Base-by-base conservation (phyloP, 2,113 vertebrate species). In the Climacteris rufus region DNA sequence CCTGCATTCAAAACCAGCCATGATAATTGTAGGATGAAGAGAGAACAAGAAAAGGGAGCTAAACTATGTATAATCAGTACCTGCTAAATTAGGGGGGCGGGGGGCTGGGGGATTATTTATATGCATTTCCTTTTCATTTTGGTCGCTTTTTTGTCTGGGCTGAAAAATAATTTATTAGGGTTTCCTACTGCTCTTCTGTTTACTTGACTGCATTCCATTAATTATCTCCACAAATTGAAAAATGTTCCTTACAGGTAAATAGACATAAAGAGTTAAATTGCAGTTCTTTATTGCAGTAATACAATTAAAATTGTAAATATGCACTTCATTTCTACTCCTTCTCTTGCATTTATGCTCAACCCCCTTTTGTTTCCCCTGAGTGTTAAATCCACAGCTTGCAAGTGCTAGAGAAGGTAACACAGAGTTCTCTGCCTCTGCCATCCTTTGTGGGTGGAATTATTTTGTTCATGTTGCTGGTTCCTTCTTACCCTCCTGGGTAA, bases 361-460 rank as follows among this genome's bases (percentile, higher is more conserved):
- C 6, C 72, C 10, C 13, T 16, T 47, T 83, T 7, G 2, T 72
- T 65, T 87, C 4, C 11, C 12, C 19, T 0, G 4, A 14, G 14
- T 50, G 45, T 66, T 59, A 63, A 57, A 82, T 37, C 17, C 14
- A 13, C 24, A 52, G 7, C 16, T 78, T 45, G 15, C 1, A 21
- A 3, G 59, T 72, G 24, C 35, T 79, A 27, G 47, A 17, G 37
- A 27, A 9, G 5, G 8, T 57, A 44, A 22, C 4, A 5, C 4
- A 6, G 13, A 4, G 6, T 82, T 75, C 10, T 39, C 10, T 0
- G 2, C 21, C 2, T 54, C 15, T 54, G 47, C 4, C 8, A 1
- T 49, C 7, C 15, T 87, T 47, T 0, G 0, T 19, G 37, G 33
- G 22, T 2, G 3, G 47, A 63, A 13, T 42, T 60, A 19, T 24